phyloP scores from a whole-genome alignment of 2,888 invertebrate genomes.

The Linnaemya vulpina region DNA sequence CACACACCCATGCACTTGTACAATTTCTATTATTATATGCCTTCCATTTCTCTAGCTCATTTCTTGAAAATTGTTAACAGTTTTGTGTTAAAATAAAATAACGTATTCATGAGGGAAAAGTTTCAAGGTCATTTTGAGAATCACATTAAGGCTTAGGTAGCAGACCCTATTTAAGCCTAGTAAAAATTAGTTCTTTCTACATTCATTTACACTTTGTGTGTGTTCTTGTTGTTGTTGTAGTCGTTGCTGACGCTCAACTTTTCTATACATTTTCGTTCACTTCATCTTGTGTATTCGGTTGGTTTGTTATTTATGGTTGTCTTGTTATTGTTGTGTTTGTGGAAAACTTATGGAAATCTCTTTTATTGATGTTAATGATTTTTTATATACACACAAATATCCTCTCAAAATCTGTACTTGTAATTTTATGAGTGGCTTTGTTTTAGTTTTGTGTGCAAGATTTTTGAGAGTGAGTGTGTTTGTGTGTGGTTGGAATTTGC shows the following conservation, averaged over 20 bases:
- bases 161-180: conserved; percentile 23
- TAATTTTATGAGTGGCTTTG: neutral
- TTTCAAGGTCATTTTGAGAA: conserved; percentile 67
- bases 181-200: conserved; percentile 35
- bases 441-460: neutral
- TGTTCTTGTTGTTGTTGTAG: neutral
- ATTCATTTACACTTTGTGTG: neutral
- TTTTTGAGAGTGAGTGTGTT: neutral
- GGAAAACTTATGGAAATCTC: conserved; percentile 48
- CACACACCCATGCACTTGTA: neutral
- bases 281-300: neutral
- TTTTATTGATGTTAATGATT: conserved; percentile 42
- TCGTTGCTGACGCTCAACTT: conserved; percentile 1
- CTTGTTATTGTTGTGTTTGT: conserved; percentile 45
- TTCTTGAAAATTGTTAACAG: conserved; percentile 29
- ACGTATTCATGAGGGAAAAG: conserved; percentile 41
- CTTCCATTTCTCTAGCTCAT: neutral
- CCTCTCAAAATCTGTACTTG: neutral
- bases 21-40: neutral
- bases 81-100: conserved; percentile 45
- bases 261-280: conserved; percentile 1
- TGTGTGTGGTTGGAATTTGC: conserved; percentile 6
- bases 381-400: conserved; percentile 16
- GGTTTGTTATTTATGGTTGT: neutral
- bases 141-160: conserved; percentile 62